Conservation (phyloP, 2,797 vertebrate genomes). For the Pachyuromys duprasi region DNA sequence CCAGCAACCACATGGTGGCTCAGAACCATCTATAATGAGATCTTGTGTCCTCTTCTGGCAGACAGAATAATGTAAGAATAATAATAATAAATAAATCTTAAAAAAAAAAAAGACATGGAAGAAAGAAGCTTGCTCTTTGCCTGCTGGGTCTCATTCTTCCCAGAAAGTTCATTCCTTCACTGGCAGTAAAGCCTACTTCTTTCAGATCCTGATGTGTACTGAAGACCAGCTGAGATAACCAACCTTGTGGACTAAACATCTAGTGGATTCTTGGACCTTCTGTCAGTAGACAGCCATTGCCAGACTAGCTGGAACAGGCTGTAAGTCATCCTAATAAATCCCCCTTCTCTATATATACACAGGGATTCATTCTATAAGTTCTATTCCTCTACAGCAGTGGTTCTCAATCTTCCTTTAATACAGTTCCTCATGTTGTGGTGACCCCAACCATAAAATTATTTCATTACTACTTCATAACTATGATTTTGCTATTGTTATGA, state of each 20-base stretch:
- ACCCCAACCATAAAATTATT: not conserved
- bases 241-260: not conserved
- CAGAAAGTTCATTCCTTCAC: not conserved
- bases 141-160: not conserved
- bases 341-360: too few species aligned
- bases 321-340: too few species aligned
- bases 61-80: too few species aligned
- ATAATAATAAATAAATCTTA: too few species aligned
- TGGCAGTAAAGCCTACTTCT: not conserved
- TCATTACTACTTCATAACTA: not conserved
- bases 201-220: not conserved
- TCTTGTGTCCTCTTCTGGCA: too few species aligned
- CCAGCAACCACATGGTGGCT: too few species aligned
- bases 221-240: not conserved
- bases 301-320: not conserved
- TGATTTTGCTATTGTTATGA: not conserved
- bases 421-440: not conserved
- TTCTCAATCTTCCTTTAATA: not conserved
- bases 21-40: too few species aligned
- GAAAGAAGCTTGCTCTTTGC: not conserved
- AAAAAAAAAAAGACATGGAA: not conserved
- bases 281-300: not conserved
- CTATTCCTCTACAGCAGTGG: not conserved
- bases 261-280: not conserved
- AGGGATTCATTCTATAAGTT: not conserved